Evolutionary conservation across 2,888 invertebrate genomes (phyloP).

Genomic region (Galeruca laticollis): DNA sequence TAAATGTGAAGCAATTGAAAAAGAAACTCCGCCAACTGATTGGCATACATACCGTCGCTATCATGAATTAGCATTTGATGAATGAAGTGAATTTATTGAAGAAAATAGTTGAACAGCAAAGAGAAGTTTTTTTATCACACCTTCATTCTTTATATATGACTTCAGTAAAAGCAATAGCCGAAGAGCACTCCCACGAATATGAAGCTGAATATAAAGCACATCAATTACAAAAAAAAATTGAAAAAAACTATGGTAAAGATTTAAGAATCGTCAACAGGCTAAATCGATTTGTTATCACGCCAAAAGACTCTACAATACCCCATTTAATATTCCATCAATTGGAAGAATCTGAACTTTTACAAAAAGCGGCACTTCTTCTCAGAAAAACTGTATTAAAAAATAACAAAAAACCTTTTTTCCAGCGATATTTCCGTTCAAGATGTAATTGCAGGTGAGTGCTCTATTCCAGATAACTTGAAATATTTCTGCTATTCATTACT

Average conservation of each 20-base stretch:
- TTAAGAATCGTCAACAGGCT: constrained; percentile 1
- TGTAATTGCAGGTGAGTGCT: constrained; percentile 15
- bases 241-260: background rate
- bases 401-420: constrained; percentile 11
- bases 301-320: constrained; percentile 7
- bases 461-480: constrained; percentile 12
- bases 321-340: constrained; percentile 14
- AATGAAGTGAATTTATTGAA: constrained; percentile 12
- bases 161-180: background rate
- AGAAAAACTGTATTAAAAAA: constrained; percentile 21
- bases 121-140: background rate
- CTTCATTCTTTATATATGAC: background rate
- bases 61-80: constrained; percentile 22
- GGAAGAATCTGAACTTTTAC: constrained; percentile 15
- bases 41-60: constrained; percentile 21
- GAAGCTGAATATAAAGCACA: background rate
- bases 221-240: constrained; percentile 1
- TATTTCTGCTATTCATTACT: constrained; percentile 18
- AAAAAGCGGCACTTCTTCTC: constrained; percentile 9
- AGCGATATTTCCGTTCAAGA: constrained; percentile 6
- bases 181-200: background rate
- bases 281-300: constrained; percentile 3
- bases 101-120: constrained; percentile 14
- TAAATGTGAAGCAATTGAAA: constrained; percentile 16
- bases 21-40: constrained; percentile 18